Percentiles rank a stretch among this genome's conserved stretches.
Conservation (phyloP, 2,113 vertebrate genomes). For the Sinocyclocheilus anophthalmus region DNA sequence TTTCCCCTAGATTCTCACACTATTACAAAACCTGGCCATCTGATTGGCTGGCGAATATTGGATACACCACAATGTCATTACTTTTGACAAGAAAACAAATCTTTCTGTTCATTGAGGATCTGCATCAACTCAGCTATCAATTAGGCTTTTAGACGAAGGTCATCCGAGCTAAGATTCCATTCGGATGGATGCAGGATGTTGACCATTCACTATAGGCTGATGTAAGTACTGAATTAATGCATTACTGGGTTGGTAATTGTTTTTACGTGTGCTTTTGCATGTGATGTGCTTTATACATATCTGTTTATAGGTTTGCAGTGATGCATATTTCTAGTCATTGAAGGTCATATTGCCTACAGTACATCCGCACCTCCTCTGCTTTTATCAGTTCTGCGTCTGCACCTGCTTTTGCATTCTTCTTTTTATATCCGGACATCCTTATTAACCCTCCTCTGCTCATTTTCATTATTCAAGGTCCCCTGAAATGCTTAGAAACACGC, state of each 20-base stretch:
- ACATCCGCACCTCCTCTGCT: not conserved
- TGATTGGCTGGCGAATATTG: slow-evolving; percentile 33
- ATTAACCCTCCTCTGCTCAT: not conserved
- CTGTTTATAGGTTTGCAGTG: not conserved
- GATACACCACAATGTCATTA: slow-evolving; percentile 53
- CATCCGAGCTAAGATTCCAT: slow-evolving; percentile 29
- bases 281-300: not conserved
- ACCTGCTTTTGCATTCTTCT: not conserved
- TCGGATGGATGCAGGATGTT: not conserved
- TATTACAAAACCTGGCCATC: slow-evolving; percentile 52
- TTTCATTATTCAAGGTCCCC: slow-evolving; percentile 14
- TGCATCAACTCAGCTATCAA: slow-evolving; percentile 55
- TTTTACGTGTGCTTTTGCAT: not conserved
- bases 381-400: not conserved
- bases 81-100: slow-evolving; percentile 51
- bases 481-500: too few relatives aligned
- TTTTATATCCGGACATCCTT: not conserved
- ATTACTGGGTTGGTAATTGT: not conserved
- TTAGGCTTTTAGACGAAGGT: slow-evolving; percentile 31
- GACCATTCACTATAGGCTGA: not conserved
- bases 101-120: slow-evolving; percentile 36
- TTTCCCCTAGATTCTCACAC: slow-evolving; percentile 31
- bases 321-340: not conserved
- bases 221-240: slow-evolving; percentile 1
- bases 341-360: slow-evolving; percentile 15